Evolutionary conservation across 1,140 invertebrate genomes (phyloP), one percentile per base, ranked within the genome.

Genomic region (Aleiodes sp.): DNA sequence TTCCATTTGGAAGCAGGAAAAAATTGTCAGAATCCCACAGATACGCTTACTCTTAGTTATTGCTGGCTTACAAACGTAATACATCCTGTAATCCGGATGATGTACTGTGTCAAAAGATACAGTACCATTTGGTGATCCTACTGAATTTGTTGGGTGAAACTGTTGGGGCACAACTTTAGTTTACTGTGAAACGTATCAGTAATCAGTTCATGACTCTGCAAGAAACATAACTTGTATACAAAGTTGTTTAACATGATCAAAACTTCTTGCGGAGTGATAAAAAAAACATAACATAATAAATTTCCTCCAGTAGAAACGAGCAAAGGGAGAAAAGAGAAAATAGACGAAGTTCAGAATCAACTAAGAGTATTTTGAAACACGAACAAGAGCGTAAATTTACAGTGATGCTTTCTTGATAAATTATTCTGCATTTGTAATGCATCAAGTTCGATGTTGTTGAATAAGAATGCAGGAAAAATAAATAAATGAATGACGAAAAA

Each of bases 51-150:
- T 52, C 21, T 52, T 52, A 52, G 46, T 52, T 52, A 52, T 52
- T 24, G 46, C 21, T 2, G 21, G 21, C 21, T 52, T 26, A 52
- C 19, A 9, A 7, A 24, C 21, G 46, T 52, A 52, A 52, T 52
- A 21, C 21, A 52, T 52, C 21, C 21, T 21, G 21, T 52, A 52
- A 52, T 52, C 46, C 46, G 46, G 46, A 52, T 52, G 19, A 52
- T 52, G 46, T 52, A 43, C 39, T 16, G 39, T 43, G n/a, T 43
- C 16, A 52, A n/a, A 52, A 24, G 21, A 52, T 52, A 24, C 46
- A 52, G 46, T 52, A 21, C n/a, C n/a, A n/a, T n/a, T n/a, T n/a
- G n/a, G 14, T 6, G 46, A 52, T 16, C 4, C 21, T 24, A 2
- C 2, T 9, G 9, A 24, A 52, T 24, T 6, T 52, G n/a, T 6